phyloP scores from a whole-genome alignment of 1,140 invertebrate species.

The Musca vetustissima region DNA sequence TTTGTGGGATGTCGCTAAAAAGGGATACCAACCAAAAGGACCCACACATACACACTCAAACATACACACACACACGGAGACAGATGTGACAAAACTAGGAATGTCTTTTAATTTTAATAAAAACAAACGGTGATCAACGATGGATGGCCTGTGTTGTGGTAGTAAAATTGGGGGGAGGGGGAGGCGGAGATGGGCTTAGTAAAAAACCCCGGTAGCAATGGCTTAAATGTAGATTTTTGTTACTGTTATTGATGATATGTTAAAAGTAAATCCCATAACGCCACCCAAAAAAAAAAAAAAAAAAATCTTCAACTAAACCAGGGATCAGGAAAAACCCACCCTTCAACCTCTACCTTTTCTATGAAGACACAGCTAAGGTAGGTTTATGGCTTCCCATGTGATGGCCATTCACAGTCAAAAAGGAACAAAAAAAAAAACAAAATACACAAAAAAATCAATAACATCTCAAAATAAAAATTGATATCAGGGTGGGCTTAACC shows the following conservation, averaged over 20 bases:
- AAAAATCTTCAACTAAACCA: too few relatives aligned
- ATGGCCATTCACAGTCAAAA: too few relatives aligned
- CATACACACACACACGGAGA: neutral
- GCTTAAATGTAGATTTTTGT: slow-evolving; percentile 18
- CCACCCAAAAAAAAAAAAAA: too few relatives aligned
- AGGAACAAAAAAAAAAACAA: too few relatives aligned
- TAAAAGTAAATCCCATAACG: slow-evolving; percentile 13
- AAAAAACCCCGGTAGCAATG: slow-evolving; percentile 1
- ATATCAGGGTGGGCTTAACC: too few relatives aligned
- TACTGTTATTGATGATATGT: slow-evolving; percentile 22
- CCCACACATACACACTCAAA: neutral
- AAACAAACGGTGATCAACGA: slow-evolving; percentile 11
- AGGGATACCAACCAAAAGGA: neutral
- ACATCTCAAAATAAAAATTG: too few relatives aligned
- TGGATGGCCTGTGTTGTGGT: too few relatives aligned
- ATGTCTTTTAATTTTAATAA: slow-evolving; percentile 23
- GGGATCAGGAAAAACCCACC: too few relatives aligned
- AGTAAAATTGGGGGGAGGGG: neutral
- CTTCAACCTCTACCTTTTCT: too few relatives aligned
- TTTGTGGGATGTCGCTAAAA: neutral
- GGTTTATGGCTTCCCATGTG: too few relatives aligned
- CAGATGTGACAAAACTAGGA: neutral
- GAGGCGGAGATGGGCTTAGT: neutral
- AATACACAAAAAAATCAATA: too few relatives aligned
- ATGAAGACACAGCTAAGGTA: too few relatives aligned